Evolutionary conservation across 2,888 invertebrate genomes (phyloP).

Genomic region (Euphydryas editha): DNA sequence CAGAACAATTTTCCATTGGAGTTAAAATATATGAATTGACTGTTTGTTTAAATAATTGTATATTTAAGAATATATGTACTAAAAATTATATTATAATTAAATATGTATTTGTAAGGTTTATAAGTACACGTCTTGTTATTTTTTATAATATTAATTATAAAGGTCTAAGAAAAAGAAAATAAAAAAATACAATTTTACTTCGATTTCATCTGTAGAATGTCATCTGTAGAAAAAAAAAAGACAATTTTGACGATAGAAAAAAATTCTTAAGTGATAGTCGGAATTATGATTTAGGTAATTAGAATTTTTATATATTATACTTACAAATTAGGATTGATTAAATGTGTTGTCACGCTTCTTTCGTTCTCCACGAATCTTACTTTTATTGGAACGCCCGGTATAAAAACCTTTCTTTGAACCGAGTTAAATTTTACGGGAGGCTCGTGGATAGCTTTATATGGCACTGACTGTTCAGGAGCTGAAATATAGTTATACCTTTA

Average conservation of each 20-base stretch:
- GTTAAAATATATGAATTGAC: not conserved
- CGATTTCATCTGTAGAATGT: no score
- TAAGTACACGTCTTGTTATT: not conserved
- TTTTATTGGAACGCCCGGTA: slow-evolving; percentile 90
- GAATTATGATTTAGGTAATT: not conserved
- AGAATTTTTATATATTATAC: slow-evolving; percentile 57
- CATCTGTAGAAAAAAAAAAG: not conserved
- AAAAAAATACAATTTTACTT: no score
- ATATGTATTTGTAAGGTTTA: not conserved
- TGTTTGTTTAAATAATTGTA: not conserved
- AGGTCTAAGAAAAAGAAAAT: no score
- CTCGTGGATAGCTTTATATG: slow-evolving; percentile 86
- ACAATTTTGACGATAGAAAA: no score
- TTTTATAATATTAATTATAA: not conserved
- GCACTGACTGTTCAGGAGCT: slow-evolving; percentile 72
- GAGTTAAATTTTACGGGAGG: slow-evolving; percentile 89
- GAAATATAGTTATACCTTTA: slow-evolving; percentile 49
- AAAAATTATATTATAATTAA: no score
- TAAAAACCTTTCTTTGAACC: slow-evolving; percentile 90
- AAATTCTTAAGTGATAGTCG: no score
- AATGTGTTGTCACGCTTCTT: slow-evolving; percentile 91
- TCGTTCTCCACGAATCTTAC: slow-evolving; percentile 91
- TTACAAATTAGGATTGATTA: slow-evolving; percentile 95
- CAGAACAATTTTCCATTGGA: not conserved
- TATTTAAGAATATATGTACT: not conserved